Conservation (phyloP, 2,113 vertebrate genomes). For the Merops nubicus region DNA sequence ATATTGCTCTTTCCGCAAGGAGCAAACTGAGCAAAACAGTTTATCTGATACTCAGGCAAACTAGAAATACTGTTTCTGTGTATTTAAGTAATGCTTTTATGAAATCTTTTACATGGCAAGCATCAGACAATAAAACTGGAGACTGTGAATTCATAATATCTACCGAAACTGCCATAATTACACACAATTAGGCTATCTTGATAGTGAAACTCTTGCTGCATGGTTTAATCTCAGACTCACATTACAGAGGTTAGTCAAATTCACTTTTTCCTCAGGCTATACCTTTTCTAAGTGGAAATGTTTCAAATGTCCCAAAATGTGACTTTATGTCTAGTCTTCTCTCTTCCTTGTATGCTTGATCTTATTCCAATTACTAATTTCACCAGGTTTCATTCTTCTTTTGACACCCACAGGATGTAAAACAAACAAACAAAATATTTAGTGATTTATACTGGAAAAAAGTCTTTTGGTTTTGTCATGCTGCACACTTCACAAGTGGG, state of each 20-base stretch:
- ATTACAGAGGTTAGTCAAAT: background rate
- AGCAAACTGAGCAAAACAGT: background rate
- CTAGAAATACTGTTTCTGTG: background rate
- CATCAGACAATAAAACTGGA: background rate
- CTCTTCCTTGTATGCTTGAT: background rate
- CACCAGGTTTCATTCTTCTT: background rate
- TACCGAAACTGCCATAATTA: background rate
- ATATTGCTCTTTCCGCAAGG: background rate
- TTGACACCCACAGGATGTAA: background rate
- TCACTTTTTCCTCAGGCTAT: background rate
- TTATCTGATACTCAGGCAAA: background rate
- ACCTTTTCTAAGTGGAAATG: background rate
- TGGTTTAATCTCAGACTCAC: background rate
- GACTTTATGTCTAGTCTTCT: background rate
- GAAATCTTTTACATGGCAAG: background rate
- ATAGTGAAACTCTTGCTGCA: no score
- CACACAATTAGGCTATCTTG: background rate
- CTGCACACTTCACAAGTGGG: background rate
- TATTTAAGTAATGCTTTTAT: background rate
- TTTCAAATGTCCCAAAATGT: background rate
- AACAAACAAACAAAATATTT: background rate
- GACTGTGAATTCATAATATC: background rate
- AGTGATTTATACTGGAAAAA: background rate
- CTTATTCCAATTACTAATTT: background rate
- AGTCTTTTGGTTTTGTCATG: background rate